Evolutionary conservation across 1,140 invertebrate species (phyloP).

Genomic region (Trypoxylus dichotomus): DNA sequence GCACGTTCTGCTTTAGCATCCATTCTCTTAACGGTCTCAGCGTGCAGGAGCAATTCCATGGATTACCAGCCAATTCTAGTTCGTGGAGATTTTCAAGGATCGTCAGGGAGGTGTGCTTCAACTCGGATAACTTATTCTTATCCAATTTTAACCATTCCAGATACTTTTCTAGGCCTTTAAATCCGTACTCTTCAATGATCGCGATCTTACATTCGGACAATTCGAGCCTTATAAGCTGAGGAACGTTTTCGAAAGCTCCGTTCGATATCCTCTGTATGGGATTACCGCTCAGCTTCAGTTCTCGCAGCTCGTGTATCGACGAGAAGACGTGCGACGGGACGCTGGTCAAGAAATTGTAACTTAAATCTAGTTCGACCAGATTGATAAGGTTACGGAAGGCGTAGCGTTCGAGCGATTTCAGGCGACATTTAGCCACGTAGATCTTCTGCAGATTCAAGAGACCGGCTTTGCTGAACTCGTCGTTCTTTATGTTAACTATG

Average conservation of each 20-base stretch:
- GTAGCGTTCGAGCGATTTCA: conserved; percentile 64
- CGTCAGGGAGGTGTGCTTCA: conserved; percentile 66
- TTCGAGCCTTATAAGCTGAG: conserved; percentile 72
- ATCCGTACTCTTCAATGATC: conserved; percentile 68
- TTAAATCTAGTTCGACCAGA: conserved; percentile 77
- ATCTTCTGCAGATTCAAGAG: conserved; percentile 79
- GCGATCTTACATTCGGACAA: conserved; percentile 70
- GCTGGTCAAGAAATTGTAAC: conserved; percentile 66
- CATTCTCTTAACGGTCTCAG: conserved; percentile 73
- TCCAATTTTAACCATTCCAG: conserved; percentile 77
- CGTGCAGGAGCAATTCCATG: conserved; percentile 80
- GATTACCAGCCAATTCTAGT: conserved; percentile 73
- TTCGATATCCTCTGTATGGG: conserved; percentile 68
- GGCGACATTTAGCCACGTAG: conserved; percentile 66
- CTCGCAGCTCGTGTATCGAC: conserved; percentile 72
- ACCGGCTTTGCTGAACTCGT: conserved; percentile 71
- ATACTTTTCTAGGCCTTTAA: conserved; percentile 68
- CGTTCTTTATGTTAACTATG: conserved; percentile 64
- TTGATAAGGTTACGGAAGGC: conserved; percentile 72
- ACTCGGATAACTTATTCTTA: conserved; percentile 68
- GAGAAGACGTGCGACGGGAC: conserved; percentile 73
- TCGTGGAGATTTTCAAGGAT: conserved; percentile 70
- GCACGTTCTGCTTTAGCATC: conserved; percentile 77
- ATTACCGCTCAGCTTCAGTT: conserved; percentile 73
- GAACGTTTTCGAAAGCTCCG: conserved; percentile 68